Base-by-base conservation (phyloP, 2,888 invertebrate genomes). In the Hyppa rectilinea region DNA sequence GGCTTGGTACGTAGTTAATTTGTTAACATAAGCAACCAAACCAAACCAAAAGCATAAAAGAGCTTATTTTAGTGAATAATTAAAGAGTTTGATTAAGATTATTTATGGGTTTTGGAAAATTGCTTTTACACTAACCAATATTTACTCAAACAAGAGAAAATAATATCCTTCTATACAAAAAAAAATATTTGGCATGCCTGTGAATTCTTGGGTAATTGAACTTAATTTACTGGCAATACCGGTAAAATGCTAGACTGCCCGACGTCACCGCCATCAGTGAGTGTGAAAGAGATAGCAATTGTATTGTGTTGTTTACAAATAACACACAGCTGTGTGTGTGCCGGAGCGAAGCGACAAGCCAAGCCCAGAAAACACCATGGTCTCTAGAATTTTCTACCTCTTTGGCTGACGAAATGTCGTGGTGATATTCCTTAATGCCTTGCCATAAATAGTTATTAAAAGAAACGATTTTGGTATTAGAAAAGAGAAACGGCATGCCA, bases 211-310 rank as follows among this genome's bases (percentile, higher is more conserved):
- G 80, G 59, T 60, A 72, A 78, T 72, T 60, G 40, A 34, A 62
- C 5, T 60, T 49, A 3, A 10, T 0, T 0, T 2, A 12, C 43
- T 82, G 69, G 71, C 74, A 80, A 82, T 31, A 71, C 59, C 52
- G 40, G 31, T n/a, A 81, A 85, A 81, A 45, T 45, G n/a, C 83
- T 78, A 43, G 83, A 87, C 78, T 34, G 14, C 49, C 65, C 38
- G 47, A 26, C 7, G 0, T n/a, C 7, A 17, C 29, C 17, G 23
- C 17, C 6, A 5, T 31, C 4, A 31, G 10, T 6, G 38, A 55
- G 69, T 40, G 50, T 60, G 59, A 60, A 38, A 74, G 65, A 66
- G 63, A 78, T 31, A 63, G 47, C 50, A 43, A 55, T 50, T 68
- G 0, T 29, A 20, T 31, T 68, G 43, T 74, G 66, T 66, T 71